Evolutionary conservation across 2,888 invertebrate species (phyloP), one percentile per base, ranked within the genome.

Genomic region (Rhodophaea formosa): DNA sequence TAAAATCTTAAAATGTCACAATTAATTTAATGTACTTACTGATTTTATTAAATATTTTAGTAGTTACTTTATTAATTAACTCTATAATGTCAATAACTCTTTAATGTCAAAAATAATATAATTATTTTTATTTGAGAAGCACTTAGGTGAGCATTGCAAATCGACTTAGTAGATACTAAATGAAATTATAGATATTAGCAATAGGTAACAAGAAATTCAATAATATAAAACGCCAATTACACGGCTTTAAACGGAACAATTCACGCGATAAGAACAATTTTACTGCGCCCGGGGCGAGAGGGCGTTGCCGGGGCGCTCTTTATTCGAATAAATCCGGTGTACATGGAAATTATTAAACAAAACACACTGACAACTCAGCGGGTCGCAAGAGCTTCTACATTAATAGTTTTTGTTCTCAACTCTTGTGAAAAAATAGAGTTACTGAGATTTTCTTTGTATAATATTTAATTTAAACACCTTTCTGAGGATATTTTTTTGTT

Each of bases 291-390:
- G 73, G 74, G 68, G 75, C 61, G 57, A 60, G 56, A 57, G 57
- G 58, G 59, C 49, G 66, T 58, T 59, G 61, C 66, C 46, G 64
- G 66, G 71, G 62, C 69, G 70, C 64, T 70, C 75, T 84, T 86
- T 82, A 89, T 87, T 89, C 87, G 88, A 91, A 90, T 91, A 89
- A 88, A 88, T 81, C 82, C 77, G 79, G 80, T 84, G 84, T 87
- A 86, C 83, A 85, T 85, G 83, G 83, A 85, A 86, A 88, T 89
- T 88, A 90, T 89, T 87, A 88, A 88, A 88, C 89, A 88, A 82
- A 86, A 87, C 86, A 82, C 86, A 87, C 86, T 80, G 81, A 84
- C 84, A 81, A 84, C 76, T 82, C 88, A 88, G 71, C 87, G 84
- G 82, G 71, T 86, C 83, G 88, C 80, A 81, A 84, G 81, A 80